phyloP scores from a whole-genome alignment of 2,888 invertebrate species.

The Clitarchus hookeri region DNA sequence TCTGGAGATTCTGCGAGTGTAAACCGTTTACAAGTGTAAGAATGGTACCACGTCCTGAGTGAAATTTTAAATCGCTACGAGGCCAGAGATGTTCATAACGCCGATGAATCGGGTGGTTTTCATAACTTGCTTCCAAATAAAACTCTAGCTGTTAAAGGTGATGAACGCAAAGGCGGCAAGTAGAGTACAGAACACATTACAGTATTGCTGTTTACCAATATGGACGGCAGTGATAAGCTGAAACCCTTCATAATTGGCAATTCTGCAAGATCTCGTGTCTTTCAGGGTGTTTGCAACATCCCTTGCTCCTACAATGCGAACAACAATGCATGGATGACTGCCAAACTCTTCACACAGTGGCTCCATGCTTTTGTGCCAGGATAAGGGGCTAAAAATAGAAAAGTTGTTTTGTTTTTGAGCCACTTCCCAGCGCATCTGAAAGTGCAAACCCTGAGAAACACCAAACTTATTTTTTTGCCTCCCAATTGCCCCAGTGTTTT shows the following conservation, averaged over 20 bases:
- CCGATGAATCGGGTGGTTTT: neutral
- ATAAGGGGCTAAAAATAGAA: neutral
- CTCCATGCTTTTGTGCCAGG: too few relatives aligned
- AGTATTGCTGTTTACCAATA: too few relatives aligned
- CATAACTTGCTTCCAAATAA: neutral
- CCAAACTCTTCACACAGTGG: constrained; percentile 19
- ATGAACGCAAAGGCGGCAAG: too few relatives aligned
- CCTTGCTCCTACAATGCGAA: constrained; percentile 30
- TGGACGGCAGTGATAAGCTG: too few relatives aligned
- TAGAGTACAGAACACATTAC: too few relatives aligned
- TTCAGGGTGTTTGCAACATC: constrained; percentile 27
- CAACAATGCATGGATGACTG: constrained; percentile 26
- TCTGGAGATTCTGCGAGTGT: too few relatives aligned
- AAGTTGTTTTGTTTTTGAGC: constrained; percentile 32
- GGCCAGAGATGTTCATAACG: neutral
- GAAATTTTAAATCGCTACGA: neutral
- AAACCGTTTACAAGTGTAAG: too few relatives aligned
- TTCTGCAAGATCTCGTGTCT: constrained; percentile 28
- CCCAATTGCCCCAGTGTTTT: constrained; percentile 28
- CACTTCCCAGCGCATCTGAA: constrained; percentile 27
- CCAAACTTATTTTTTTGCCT: constrained; percentile 26
- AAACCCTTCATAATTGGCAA: constrained; percentile 24
- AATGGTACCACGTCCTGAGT: too few relatives aligned
- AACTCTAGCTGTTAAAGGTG: too few relatives aligned
- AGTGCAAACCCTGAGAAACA: constrained; percentile 21